These are phyloP conservation scores for Leiothrix lutea DNA, from an alignment of 2,113 vertebrate species.

Conservation along the genomic window DNA sequence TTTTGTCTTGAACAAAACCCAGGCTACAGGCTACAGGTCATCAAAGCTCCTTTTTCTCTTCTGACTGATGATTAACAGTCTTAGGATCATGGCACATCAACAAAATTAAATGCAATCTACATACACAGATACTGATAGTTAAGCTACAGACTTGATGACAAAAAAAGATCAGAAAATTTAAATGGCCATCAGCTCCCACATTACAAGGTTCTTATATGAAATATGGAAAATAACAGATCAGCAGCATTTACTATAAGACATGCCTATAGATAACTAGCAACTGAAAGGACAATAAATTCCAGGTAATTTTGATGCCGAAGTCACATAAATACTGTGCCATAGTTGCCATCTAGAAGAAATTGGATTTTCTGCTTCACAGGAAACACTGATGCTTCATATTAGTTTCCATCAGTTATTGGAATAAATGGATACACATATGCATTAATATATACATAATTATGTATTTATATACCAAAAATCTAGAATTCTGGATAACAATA, in stretches of 20 bases:
- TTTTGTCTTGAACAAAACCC: background rate
- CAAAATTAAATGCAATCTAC: background rate
- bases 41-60: background rate
- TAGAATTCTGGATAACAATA: background rate
- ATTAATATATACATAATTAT: background rate
- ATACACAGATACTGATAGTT: background rate
- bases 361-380: conserved; percentile 28
- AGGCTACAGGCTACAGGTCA: background rate
- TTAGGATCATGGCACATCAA: background rate
- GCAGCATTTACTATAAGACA: background rate
- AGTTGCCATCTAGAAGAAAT: background rate
- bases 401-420: background rate
- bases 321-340: background rate
- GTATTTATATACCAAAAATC: background rate
- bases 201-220: background rate
- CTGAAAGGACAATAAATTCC: background rate
- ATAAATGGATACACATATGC: background rate
- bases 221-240: background rate
- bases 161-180: background rate
- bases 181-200: background rate
- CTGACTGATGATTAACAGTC: background rate
- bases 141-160: background rate
- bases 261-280: background rate
- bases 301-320: conserved; percentile 1
- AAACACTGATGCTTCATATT: background rate